Base-by-base conservation (phyloP, 1,140 invertebrate species). In the Venustaconcha ellipsiformis region DNA sequence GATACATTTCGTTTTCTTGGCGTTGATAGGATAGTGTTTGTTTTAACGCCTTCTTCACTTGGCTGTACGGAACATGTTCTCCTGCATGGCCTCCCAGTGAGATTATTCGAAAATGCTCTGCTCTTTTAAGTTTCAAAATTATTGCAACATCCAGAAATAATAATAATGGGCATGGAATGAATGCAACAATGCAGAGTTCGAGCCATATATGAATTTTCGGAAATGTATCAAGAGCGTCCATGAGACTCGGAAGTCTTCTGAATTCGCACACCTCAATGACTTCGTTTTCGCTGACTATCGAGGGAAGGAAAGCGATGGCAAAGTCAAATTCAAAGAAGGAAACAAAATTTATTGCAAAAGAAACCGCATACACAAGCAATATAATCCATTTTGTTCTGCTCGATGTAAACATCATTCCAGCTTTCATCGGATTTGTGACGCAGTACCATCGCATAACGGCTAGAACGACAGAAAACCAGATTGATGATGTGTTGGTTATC, bases 101-200 rank as follows among this genome's bases (percentile, higher is more conserved):
- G 4, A 20, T 20, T 14, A 63, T 74, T n/a, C 58, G 57, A 30
- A 69, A 66, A n/a, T 37, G 37, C 8, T 74, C 73, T n/a, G 66
- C 55, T 30, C 62, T 68, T 56, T 64, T 66, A 15, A 74, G 59
- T 64, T 74, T 74, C 64, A 57, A 74, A 14, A 74, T 30, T 23
- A 74, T 59, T 14, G 58, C 66, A 23, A 57, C 30, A 56, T 74
- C 73, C 2, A 67, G 73, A n/a, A 74, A 74, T 8, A 67, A 65
- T 37, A 74, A 69, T 8, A 74, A 67, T 26, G 69, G 64, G 58
- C 73, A 74, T 74, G 73, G 73, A 56, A 74, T 18, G 48, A 74
- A 69, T 6, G 73, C 68, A 55, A 67, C 69, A 30, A 74, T 60
- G 17, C 68, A 69, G 20, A 74, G 68, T 20, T 74, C 66, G 30